These are phyloP conservation scores for Aethes cnicana DNA, from an alignment of 2,888 invertebrate genomes.

Conservation along the genomic window DNA sequence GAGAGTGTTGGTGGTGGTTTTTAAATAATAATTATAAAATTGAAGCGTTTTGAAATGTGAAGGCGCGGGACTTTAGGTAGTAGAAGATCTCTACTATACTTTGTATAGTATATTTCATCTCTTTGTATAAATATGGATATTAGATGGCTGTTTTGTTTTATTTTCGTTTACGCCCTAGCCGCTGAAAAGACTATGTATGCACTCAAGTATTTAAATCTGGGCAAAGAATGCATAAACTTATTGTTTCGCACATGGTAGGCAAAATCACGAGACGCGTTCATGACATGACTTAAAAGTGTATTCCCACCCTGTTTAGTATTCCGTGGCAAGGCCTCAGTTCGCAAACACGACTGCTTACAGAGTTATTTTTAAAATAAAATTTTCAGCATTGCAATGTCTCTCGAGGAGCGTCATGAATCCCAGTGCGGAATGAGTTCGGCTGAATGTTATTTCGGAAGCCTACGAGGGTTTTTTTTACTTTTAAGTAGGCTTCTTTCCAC, in stretches of 20 bases:
- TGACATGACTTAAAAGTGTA: slow-evolving; percentile 19
- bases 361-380: slow-evolving; percentile 61
- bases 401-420: slow-evolving; percentile 43
- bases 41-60: no score
- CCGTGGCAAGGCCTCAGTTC: slow-evolving; percentile 14
- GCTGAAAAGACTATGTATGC: no score
- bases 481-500: slow-evolving; percentile 5
- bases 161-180: no score
- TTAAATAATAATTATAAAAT: no score
- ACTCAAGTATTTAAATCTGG: no score
- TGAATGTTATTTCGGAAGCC: slow-evolving; percentile 35
- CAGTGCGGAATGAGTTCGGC: slow-evolving; percentile 41
- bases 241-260: not conserved
- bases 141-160: no score
- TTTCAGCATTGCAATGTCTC: slow-evolving; percentile 50
- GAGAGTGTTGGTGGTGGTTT: no score
- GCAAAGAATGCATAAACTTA: slow-evolving; percentile 18
- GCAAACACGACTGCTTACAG: slow-evolving; percentile 36
- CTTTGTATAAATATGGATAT: no score
- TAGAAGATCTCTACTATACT: no score
- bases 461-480: slow-evolving; percentile 30
- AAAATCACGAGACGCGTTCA: slow-evolving; percentile 21
- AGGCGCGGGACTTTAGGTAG: no score
- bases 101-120: no score
- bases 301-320: slow-evolving; percentile 26